phyloP scores from a whole-genome alignment of 2,888 invertebrate species.

The Chydorus sphaericus region DNA sequence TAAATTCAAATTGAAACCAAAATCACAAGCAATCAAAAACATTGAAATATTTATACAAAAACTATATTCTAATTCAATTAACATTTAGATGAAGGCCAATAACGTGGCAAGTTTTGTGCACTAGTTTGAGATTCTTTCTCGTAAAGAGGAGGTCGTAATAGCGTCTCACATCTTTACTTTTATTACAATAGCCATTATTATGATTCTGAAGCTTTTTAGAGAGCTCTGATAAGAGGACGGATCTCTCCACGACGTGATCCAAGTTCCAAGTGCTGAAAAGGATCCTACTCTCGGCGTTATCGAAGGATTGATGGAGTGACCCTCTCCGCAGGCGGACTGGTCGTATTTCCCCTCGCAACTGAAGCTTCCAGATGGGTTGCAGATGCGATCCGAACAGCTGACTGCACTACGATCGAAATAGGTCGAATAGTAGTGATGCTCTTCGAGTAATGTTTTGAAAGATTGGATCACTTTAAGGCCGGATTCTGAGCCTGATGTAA shows the following conservation, averaged over 20 bases:
- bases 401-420: slow-evolving; percentile 33
- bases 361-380: slow-evolving; percentile 28
- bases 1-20: no score
- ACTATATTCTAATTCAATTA: no score
- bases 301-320: slow-evolving; percentile 67
- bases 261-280: slow-evolving; percentile 83
- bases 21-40: no score
- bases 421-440: slow-evolving; percentile 45
- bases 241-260: slow-evolving; percentile 61
- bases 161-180: no score
- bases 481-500: not conserved
- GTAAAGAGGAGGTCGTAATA: slow-evolving; percentile 64
- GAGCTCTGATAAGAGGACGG: slow-evolving; percentile 55
- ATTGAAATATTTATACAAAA: no score
- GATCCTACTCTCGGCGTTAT: slow-evolving; percentile 60
- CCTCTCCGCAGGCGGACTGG: slow-evolving; percentile 16
- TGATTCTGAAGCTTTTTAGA: slow-evolving; percentile 39
- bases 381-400: slow-evolving; percentile 21
- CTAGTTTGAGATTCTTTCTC: slow-evolving; percentile 57
- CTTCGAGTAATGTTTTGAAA: slow-evolving; percentile 48
- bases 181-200: slow-evolving; percentile 33
- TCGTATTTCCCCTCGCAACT: slow-evolving; percentile 26
- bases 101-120: slow-evolving; percentile 66
- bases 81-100: no score
- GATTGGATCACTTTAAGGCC: slow-evolving; percentile 38